These are phyloP conservation scores for Mylabris phalerata DNA, from an alignment of 1,140 invertebrate species.

Conservation along the genomic window DNA sequence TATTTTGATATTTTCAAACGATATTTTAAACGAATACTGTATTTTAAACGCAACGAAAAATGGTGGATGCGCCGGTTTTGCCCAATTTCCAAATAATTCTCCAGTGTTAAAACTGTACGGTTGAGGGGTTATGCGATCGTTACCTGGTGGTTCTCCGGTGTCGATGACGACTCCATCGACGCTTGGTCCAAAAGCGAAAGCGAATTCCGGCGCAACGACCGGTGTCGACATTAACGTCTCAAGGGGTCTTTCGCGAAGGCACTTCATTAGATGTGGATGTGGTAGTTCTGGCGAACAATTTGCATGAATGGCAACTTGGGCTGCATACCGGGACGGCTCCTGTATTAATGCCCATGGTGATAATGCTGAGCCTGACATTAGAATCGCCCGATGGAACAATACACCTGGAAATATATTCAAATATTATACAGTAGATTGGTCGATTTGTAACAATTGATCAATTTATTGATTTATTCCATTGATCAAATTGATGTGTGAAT, in stretches of 20 bases:
- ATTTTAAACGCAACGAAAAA: too few species aligned
- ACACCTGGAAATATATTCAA: conserved; percentile 53
- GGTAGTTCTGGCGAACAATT: conserved; percentile 76
- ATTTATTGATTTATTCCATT: too few species aligned
- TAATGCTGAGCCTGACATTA: conserved; percentile 92
- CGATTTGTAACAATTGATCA: too few species aligned
- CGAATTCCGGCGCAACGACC: conserved; percentile 70
- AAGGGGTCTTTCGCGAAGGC: conserved; percentile 72
- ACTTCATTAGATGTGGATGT: conserved; percentile 70
- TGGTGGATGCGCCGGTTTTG: too few species aligned
- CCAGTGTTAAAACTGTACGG: too few species aligned
- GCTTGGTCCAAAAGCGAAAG: conserved; percentile 82
- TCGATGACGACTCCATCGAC: conserved; percentile 88
- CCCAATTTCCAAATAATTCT: too few species aligned
- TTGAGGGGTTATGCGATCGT: conserved; percentile 8
- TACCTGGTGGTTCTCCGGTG: conserved; percentile 54
- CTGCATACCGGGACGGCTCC: conserved; percentile 79
- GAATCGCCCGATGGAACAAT: conserved; percentile 86
- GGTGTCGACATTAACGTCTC: conserved; percentile 67
- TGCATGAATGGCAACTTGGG: conserved; percentile 75
- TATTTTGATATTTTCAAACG: too few species aligned
- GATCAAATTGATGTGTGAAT: too few species aligned
- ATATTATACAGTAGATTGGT: too few species aligned
- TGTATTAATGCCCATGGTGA: conserved; percentile 88
- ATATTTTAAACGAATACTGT: too few species aligned